Evolutionary conservation across 2,113 vertebrate genomes (phyloP).

Genomic region (Ranitomeya variabilis): DNA sequence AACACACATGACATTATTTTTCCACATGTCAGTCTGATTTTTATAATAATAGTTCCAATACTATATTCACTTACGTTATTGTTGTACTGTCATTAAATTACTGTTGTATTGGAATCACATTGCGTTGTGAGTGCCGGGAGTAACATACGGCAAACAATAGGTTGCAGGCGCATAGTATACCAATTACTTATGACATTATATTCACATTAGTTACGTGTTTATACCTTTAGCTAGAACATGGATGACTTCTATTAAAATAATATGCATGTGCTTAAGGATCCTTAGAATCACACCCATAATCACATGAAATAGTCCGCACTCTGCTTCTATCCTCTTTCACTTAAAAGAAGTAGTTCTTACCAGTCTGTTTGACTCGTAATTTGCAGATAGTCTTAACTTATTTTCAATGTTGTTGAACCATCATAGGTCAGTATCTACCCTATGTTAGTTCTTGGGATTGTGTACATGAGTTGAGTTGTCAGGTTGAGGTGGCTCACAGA

Average conservation of each 20-base stretch:
- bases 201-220: background rate
- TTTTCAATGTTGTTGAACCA: background rate
- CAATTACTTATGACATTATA: background rate
- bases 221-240: background rate
- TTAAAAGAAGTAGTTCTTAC: background rate
- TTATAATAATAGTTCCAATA: background rate
- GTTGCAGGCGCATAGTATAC: background rate
- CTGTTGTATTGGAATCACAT: background rate
- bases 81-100: background rate
- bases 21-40: background rate
- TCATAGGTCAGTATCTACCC: background rate
- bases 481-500: constrained; percentile 14
- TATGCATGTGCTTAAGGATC: background rate
- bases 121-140: background rate
- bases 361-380: background rate
- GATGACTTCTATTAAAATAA: background rate
- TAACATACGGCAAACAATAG: background rate
- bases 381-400: background rate
- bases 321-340: background rate
- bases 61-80: background rate
- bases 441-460: background rate
- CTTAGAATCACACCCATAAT: background rate
- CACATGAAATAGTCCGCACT: background rate
- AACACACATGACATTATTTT: background rate
- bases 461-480: background rate